Evolutionary conservation across 37 sponge, comb jelly and placozoan genomes (phyloP), one percentile per base, ranked within the genome.

Genomic region (Spongia lamella): DNA sequence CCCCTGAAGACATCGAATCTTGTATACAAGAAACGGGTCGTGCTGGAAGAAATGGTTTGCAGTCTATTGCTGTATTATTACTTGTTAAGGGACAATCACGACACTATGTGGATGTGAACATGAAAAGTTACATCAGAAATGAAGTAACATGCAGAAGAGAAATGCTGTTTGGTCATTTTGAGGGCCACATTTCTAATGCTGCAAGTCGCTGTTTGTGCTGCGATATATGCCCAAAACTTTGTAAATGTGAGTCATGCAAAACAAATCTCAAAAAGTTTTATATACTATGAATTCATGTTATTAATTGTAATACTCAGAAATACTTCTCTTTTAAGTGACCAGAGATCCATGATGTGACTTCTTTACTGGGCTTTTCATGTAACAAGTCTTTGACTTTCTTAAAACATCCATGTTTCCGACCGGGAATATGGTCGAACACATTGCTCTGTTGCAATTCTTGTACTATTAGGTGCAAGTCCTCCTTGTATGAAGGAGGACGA

Each of bases 41-140:
- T 19, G 67, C 38, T 51, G 78, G 78, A 51, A 54, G 78, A 53
- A 68, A 78, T 78, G 78, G 78, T 36, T 15, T 33, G 15, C 55
- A 21, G 33, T 52, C 63, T 13, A 34, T 19, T 24, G 78, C 78
- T 36, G 5, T 56, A 51, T 39, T 74, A 34, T 7, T 52, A 2
- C 3, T 27, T 54, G 2, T 52, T 20, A 16, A 11, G 17, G 62
- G 13, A 29, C 62, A 60, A 29, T 16, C 22, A 60, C 14, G 62
- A 6, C 3, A 32, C n/a, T 60, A 31, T 60, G 53, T 17, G 17
- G 17, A 52, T 52, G 14, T 19, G 14, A 52, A 14, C 14, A 52
- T 52, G 53, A 52, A 19, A 52, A 17, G 17, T 52, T 52, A 52
- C 53, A 52, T 52, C 16, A 60, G 9, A 60, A 60, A 19, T 9